phyloP scores from a whole-genome alignment of 2,888 invertebrate species.

The Phasia obesa region DNA sequence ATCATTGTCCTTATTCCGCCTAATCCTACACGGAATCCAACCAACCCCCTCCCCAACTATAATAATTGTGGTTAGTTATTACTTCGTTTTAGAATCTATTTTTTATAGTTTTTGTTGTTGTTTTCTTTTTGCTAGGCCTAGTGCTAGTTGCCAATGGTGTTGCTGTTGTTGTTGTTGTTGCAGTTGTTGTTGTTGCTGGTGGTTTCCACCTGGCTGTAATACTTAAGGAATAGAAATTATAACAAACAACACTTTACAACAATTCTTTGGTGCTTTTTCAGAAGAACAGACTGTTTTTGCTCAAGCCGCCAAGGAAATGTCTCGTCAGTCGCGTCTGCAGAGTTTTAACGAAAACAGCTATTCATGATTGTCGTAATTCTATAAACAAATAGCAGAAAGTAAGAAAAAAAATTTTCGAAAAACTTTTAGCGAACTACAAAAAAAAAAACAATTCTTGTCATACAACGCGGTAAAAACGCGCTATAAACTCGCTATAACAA shows the following conservation, averaged over 20 bases:
- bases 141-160: slow-evolving; percentile 52
- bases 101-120: slow-evolving; percentile 25
- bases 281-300: slow-evolving; percentile 67
- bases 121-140: slow-evolving; percentile 56
- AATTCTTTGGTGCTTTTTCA: slow-evolving; percentile 69
- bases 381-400: slow-evolving; percentile 51
- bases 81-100: slow-evolving; percentile 48
- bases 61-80: slow-evolving; percentile 56
- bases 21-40: slow-evolving; percentile 51
- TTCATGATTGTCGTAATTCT: slow-evolving; percentile 66
- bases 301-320: slow-evolving; percentile 76
- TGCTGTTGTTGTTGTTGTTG: slow-evolving; percentile 59
- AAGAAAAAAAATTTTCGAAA: slow-evolving; percentile 33
- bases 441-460: slow-evolving; percentile 18
- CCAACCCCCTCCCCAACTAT: slow-evolving; percentile 19
- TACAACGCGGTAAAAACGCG: slow-evolving; percentile 49
- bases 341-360: slow-evolving; percentile 81
- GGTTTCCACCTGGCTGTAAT: slow-evolving; percentile 63
- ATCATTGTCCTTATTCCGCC: slow-evolving; percentile 66
- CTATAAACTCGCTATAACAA: too few species aligned
- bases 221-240: slow-evolving; percentile 44
- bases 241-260: slow-evolving; percentile 64
- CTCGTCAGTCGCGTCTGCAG: slow-evolving; percentile 82
- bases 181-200: slow-evolving; percentile 47
- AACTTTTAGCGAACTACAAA: slow-evolving; percentile 32